These are phyloP conservation scores for Ceuthmochares aereus DNA, from an alignment of 2,113 vertebrate species.

Conservation along the genomic window DNA sequence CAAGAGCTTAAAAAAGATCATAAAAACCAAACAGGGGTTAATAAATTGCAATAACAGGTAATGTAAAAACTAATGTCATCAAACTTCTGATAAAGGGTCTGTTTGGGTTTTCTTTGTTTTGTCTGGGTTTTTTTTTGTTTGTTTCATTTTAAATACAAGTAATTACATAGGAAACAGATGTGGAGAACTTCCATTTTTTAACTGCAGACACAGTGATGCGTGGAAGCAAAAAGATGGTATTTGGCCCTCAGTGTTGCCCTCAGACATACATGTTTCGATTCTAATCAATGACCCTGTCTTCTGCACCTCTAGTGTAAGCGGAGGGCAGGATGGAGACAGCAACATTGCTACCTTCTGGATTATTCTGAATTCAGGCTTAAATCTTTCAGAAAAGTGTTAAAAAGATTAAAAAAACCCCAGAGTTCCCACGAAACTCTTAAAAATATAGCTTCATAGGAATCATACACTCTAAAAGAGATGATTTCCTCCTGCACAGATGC, in stretches of 20 bases:
- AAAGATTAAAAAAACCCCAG: not conserved
- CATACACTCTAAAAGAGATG: not conserved
- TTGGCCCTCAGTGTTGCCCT: not conserved
- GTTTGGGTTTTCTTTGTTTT: no score
- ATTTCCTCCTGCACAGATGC: not conserved
- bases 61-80: not conserved
- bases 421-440: not conserved
- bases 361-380: not conserved
- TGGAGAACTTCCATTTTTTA: not conserved
- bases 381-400: not conserved
- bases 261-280: not conserved
- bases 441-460: not conserved
- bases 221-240: not conserved
- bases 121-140: no score
- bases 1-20: not conserved
- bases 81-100: accelerated
- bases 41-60: not conserved
- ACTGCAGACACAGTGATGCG: not conserved
- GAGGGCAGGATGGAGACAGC: not conserved
- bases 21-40: not conserved
- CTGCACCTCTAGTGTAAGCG: not conserved
- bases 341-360: not conserved
- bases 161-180: not conserved
- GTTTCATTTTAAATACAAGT: not conserved
- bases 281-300: not conserved